Evolutionary conservation across 2,113 vertebrate genomes (phyloP), one percentile per base, ranked within the genome.

Genomic region (Mola mola): DNA sequence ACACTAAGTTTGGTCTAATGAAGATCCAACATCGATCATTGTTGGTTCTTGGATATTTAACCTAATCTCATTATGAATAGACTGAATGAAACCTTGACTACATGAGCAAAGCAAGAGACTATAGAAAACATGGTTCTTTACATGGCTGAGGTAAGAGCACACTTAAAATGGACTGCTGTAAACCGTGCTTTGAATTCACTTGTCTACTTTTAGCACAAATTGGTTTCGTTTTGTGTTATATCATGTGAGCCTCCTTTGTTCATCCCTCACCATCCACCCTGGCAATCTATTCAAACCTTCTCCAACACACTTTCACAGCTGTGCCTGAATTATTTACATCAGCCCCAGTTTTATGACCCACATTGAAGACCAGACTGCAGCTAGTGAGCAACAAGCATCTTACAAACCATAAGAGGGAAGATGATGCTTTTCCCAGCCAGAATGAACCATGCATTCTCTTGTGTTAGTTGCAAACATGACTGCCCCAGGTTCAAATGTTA

Each of bases 341-440:
- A 82, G 84, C 53, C 83, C 88, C 72, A 84, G 40, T 88, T 90
- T 83, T 63, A 34, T 90, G 88, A 91, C 91, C 89, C 87, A 90
- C 65, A 91, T 92, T 20, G n/a, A 55, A 42, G 78, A 63, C 55
- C 57, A 66, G 79, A 74, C 76, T 72, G 42, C 37, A 55, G 78
- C 71, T 40, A 78, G 58, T 31, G 12, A 34, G 33, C 33, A 34
- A 15, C 33, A 37, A 75, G 43, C 40, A 60, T 58, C 67, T 44
- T 36, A 55, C 34, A 63, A 34, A 16, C 28, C 25, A 51, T 53
- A 68, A 55, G 52, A 16, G 36, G 60, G 33, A 66, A 53, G 47
- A 68, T 29, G 28, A 63, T 1, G 13, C 52, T 72, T 48, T 79
- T 65, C 47, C 72, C 40, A 51, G 24, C 21, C 11, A 1, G 20